These are phyloP conservation scores for Leguminivora glycinivorella DNA, from an alignment of 1,140 invertebrate species.

Conservation along the genomic window DNA sequence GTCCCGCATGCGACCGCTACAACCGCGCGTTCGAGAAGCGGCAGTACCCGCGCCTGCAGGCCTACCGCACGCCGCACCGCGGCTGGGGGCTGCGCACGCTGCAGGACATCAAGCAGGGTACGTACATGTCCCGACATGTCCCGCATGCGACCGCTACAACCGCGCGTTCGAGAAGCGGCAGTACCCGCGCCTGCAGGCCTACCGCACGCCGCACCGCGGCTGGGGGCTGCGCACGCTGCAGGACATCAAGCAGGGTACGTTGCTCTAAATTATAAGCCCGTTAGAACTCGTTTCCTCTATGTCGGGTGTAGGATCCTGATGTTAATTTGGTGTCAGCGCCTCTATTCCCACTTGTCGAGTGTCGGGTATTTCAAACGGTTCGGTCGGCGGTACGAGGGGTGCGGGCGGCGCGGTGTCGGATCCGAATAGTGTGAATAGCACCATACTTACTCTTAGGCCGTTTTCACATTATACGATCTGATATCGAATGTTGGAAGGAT, in stretches of 20 bases:
- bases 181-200: constrained; percentile 1
- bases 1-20: too few relatives aligned
- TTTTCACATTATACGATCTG: too few relatives aligned
- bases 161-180: neutral
- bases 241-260: constrained; percentile 84
- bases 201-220: constrained; percentile 71
- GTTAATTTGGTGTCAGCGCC: too few relatives aligned
- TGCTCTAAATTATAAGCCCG: neutral
- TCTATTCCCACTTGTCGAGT: too few relatives aligned
- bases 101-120: constrained; percentile 84
- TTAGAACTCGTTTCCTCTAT: too few relatives aligned
- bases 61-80: neutral
- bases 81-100: constrained; percentile 92
- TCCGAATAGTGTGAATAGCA: too few relatives aligned
- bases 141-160: constrained; percentile 81
- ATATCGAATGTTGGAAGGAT: too few relatives aligned
- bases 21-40: neutral
- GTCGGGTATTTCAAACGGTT: too few relatives aligned
- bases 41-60: neutral
- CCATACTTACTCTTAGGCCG: too few relatives aligned
- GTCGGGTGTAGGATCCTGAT: too few relatives aligned
- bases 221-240: constrained; percentile 90
- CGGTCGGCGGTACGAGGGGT: too few relatives aligned
- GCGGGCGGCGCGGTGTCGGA: too few relatives aligned
- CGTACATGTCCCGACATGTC: constrained; percentile 91